Base-by-base conservation (phyloP, 2,888 invertebrate genomes). In the Tubulanus polymorphus region DNA sequence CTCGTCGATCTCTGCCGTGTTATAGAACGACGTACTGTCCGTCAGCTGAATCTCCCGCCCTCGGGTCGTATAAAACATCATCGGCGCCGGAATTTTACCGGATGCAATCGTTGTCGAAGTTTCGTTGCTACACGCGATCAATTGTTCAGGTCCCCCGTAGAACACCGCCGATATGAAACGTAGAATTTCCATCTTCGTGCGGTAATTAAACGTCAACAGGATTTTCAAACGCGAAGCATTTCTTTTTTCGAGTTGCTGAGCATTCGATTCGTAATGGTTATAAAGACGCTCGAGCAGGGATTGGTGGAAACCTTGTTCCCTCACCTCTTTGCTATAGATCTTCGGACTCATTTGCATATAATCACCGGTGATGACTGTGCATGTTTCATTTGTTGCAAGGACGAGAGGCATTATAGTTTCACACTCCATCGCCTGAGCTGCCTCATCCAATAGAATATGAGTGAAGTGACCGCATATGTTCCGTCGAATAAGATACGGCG, bases 61-160 rank as follows among this genome's bases (percentile, higher is more conserved):
- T 2, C 27, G 47, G 25, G 46, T 26, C 29, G 32, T 30, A n/a
- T 35, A 46, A 8, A 30, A 20, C 3, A 48, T 20, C 35, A 37
- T 5, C n/a, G 48, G 48, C 12, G 29, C 3, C 12, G 23, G 20
- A 63, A 62, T 26, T 67, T 48, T 35, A 73, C 70, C 12, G 70
- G 63, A n/a, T 66, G 64, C 8, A 69, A 41, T 3, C 41, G 15
- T 41, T 18, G 6, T n/a, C n/a, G n/a, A n/a, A n/a, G n/a, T n/a
- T n/a, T n/a, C n/a, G n/a, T n/a, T n/a, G n/a, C n/a, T n/a, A n/a
- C n/a, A n/a, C n/a, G n/a, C n/a, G n/a, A 20, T 29, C 12, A 55
- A 12, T 2, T 27, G n/a, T 3, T 25, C 29, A 2, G 8, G 18
- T 10, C 12, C 53, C 6, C 28, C 26, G 29, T 56, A 56, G 35